phyloP scores from a whole-genome alignment of 2,113 vertebrate species.

The Blennius ocellaris region DNA sequence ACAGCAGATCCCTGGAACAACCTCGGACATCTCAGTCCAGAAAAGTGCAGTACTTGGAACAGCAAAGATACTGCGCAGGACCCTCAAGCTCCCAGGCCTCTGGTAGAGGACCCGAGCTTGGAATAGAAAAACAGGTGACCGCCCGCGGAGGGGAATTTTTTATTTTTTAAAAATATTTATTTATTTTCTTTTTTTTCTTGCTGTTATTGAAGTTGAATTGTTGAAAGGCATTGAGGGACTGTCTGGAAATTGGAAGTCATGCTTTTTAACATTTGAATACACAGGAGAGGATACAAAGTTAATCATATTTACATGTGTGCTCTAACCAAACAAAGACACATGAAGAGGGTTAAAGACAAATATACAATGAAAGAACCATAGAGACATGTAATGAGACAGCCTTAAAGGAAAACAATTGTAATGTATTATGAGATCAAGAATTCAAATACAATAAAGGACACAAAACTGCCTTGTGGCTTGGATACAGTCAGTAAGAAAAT shows the following conservation, averaged over 20 bases:
- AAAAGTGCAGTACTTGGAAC: too few relatives aligned
- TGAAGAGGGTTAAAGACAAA: slow-evolving; percentile 7
- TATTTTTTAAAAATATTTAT: too few relatives aligned
- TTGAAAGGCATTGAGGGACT: slow-evolving; percentile 58
- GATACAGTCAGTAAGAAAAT: slow-evolving; percentile 24
- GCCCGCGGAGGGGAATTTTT: too few relatives aligned
- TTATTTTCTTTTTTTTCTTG: slow-evolving; percentile 10
- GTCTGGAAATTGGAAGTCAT: slow-evolving; percentile 73
- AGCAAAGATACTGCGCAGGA: too few relatives aligned
- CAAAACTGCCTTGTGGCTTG: slow-evolving; percentile 26
- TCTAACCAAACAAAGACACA: slow-evolving; percentile 24
- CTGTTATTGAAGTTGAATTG: slow-evolving; percentile 52
- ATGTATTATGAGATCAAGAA: slow-evolving; percentile 12
- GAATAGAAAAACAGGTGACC: too few relatives aligned
- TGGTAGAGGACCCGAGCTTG: too few relatives aligned
- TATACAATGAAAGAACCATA: background rate
- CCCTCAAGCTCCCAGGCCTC: too few relatives aligned
- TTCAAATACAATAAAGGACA: slow-evolving; percentile 22
- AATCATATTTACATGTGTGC: slow-evolving; percentile 22
- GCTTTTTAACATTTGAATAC: slow-evolving; percentile 64
- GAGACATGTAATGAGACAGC: slow-evolving; percentile 7
- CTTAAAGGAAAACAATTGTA: slow-evolving; percentile 6
- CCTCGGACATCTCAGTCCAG: too few relatives aligned
- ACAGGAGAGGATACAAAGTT: slow-evolving; percentile 43
- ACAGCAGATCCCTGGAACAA: too few relatives aligned